Evolutionary conservation across 2,797 vertebrate genomes (phyloP).

Genomic region (Onychomys leucogaster): DNA sequence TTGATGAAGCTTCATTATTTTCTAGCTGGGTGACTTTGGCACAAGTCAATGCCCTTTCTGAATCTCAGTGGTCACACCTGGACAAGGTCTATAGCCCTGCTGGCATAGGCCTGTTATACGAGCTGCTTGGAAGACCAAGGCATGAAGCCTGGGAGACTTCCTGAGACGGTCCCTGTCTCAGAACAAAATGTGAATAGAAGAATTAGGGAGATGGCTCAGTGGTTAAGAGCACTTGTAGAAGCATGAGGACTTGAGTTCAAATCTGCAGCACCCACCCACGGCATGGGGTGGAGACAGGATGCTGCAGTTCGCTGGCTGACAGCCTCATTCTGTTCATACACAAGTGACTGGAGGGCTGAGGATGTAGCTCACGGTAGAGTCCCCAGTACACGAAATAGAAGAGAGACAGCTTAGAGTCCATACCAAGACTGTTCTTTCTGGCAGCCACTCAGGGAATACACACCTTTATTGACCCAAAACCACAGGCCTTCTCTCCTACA

Average conservation of each 20-base stretch:
- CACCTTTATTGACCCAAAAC: neutral
- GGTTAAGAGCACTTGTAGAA: neutral
- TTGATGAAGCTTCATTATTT: neutral
- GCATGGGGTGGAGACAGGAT: neutral
- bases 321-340: neutral
- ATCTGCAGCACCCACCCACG: neutral
- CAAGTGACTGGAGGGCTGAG: too few species aligned
- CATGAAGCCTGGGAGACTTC: neutral
- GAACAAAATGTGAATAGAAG: neutral
- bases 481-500: neutral
- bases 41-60: neutral
- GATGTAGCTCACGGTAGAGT: too few species aligned
- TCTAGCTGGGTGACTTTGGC: neutral
- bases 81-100: neutral
- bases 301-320: too few species aligned
- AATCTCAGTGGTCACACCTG: neutral
- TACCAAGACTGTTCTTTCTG: neutral
- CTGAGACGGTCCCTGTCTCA: neutral
- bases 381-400: neutral
- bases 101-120: neutral
- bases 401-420: neutral
- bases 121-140: neutral
- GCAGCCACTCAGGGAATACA: neutral
- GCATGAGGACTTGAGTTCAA: neutral
- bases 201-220: neutral